phyloP scores from a whole-genome alignment of 2,888 invertebrate genomes.

The Azorinus chamasolen region DNA sequence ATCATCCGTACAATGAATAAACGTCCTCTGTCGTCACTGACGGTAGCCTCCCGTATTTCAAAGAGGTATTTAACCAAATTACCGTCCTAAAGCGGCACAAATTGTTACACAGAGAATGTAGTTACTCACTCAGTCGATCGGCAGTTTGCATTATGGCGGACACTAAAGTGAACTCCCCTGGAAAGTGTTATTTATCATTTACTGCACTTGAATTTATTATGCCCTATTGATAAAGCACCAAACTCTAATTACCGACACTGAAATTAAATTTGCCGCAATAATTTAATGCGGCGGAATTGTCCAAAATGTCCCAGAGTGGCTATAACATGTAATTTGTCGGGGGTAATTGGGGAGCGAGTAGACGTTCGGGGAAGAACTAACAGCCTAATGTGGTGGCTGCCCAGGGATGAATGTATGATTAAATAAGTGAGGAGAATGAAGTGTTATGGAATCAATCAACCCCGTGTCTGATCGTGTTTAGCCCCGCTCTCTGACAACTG shows the following conservation, averaged over 20 bases:
- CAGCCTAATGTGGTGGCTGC: slow-evolving; percentile 30
- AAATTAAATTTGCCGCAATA: slow-evolving; percentile 66
- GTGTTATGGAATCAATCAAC: slow-evolving; percentile 69
- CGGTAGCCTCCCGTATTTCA: too few relatives aligned
- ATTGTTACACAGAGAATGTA: too few relatives aligned
- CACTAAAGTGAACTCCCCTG: slow-evolving; percentile 56
- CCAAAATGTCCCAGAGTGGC: slow-evolving; percentile 66
- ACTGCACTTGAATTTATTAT: slow-evolving; percentile 67
- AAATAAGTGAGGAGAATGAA: slow-evolving; percentile 59
- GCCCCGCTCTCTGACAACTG: slow-evolving; percentile 10
- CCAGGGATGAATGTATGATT: slow-evolving; percentile 63
- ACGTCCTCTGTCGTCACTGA: too few relatives aligned
- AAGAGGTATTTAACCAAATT: too few relatives aligned
- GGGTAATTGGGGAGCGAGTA: slow-evolving; percentile 46
- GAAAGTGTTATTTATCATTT: slow-evolving; percentile 66
- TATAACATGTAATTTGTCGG: slow-evolving; percentile 66
- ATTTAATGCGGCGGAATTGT: slow-evolving; percentile 67
- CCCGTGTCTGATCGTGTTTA: slow-evolving; percentile 55
- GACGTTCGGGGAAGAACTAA: slow-evolving; percentile 46
- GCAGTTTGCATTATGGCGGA: slow-evolving; percentile 46
- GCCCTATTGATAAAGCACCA: slow-evolving; percentile 66
- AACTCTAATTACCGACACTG: slow-evolving; percentile 64
- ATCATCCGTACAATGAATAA: too few relatives aligned
- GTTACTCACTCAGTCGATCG: too few relatives aligned
- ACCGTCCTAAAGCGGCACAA: too few relatives aligned